Evolutionary conservation across 2,888 invertebrate genomes (phyloP), one percentile per base, ranked within the genome.

Genomic region (Tholera decimalis): DNA sequence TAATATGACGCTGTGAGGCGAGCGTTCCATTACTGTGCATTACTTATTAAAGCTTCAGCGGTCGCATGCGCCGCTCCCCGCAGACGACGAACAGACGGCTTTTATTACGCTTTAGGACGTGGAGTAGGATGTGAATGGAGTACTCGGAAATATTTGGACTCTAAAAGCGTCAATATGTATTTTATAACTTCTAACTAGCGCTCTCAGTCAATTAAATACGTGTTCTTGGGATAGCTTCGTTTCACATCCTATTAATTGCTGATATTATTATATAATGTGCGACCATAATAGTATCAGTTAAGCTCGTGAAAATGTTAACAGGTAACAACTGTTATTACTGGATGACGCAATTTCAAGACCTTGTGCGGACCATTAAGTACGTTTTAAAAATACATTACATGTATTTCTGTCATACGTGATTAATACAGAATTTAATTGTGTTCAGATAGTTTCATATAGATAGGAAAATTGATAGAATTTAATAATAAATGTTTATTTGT

Each of bases 11-110:
- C 57, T 43, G 54, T 47, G 77, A 65, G 62, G 69, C 62, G 79
- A 77, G 82, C 83, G 85, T 85, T 90, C 92, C 91, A 91, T 92
- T 92, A 91, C 88, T 78, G 87, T 76, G 85, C 91, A 92, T 92
- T 90, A 91, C 67, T 79, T 91, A 92, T 92, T 91, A 87, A 92
- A 86, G 85, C 82, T 60, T 53, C 43, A 65, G 79, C 64, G 74
- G 78, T 74, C 77, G 73, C 74, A 66, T 61, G 68, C 64, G 62
- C 66, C 64, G 70, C 56, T 81, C 72, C 79, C 81, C 79, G 61
- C 81, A 80, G 67, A 73, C 79, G 77, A 26, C 43, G 63, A 57
- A 74, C 66, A 75, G 76, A 83, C 78, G 60, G 71, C 65, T 69
- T 73, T 71, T 83, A 80, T 67, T 64, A 77, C 66, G 59, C 75